Base-by-base conservation (phyloP, 1,140 invertebrate genomes). In the Physella acuta region DNA sequence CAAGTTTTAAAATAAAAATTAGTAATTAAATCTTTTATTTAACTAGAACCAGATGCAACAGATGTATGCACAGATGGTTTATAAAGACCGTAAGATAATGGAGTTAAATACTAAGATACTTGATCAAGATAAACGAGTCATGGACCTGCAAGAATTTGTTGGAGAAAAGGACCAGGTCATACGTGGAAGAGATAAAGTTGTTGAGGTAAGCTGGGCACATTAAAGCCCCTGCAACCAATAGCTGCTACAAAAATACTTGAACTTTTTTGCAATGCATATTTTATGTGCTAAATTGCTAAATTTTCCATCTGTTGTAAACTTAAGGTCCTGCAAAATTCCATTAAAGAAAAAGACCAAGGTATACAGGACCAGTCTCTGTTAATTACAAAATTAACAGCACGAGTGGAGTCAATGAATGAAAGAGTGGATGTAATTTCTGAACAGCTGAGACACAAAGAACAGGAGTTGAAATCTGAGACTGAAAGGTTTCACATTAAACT, bases 101-200 rank as follows among this genome's bases (percentile, higher is more conserved):
- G 87, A 88, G 34, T 70, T 88, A 8, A 87, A 87, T 72, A 84
- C 87, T 71, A 83, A 84, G 65, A 82, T 88, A 44, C 73, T 85
- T n/a, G 85, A 88, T 58, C 75, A 85, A 61, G 87, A 88, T 73
- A 75, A 81, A 31, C 74, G 77, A 24, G 80, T 87, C n/a, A 85
- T 87, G 74, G 87, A 88, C 74, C 72, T 88, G 20, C 85, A 88
- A 85, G 92, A 94, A 84, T 91, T 90, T 83, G 86, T 93, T 26
- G 90, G 90, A 78, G 93, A 94, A 79, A 94, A 94, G 82, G 92
- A 94, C 81, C 90, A 91, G 77, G 91, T 95, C 53, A 93, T 94
- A 78, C 89, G 92, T 82, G 90, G 93, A 16, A 89, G 92, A 82
- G 93, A 91, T 73, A 90, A 90, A 85, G 92, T 93, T 33, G 77